Conservation (phyloP, 2,113 vertebrate genomes). For the Ageneiosus marmoratus region DNA sequence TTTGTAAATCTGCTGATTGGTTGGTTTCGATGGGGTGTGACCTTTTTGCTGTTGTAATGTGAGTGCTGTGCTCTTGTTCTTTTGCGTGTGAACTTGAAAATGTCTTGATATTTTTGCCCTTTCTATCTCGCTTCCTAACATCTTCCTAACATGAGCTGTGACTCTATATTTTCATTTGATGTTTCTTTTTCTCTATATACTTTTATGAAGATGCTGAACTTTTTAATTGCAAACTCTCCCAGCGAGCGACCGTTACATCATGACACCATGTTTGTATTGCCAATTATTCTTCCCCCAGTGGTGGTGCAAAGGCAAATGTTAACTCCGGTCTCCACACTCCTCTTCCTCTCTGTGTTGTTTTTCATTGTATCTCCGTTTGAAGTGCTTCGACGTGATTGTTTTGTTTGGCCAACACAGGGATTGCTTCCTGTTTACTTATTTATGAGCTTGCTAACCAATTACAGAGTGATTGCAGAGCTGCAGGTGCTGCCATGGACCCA, state of each 20-base stretch:
- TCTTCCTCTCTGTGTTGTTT: conserved; percentile 52
- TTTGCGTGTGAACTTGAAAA: conserved; percentile 60
- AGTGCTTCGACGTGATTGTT: conserved; percentile 68
- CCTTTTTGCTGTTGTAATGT: conserved; percentile 75
- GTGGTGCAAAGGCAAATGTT: conserved; percentile 68
- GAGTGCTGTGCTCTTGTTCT: conserved; percentile 66
- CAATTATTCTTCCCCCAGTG: conserved; percentile 61
- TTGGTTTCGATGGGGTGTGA: conserved; percentile 74
- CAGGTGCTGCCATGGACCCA: conserved; percentile 53
- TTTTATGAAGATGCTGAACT: conserved; percentile 27
- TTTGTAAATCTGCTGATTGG: conserved; percentile 72
- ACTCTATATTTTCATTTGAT: conserved; percentile 2
- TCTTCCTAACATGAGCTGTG: conserved; percentile 10
- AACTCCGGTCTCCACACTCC: conserved; percentile 59
- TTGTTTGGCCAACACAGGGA: conserved; percentile 73
- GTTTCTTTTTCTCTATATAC: conserved; percentile 17
- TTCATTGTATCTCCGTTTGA: conserved; percentile 56
- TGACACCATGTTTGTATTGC: conserved; percentile 65
- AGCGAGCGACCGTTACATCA: conserved; percentile 50
- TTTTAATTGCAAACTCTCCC: conserved; percentile 49
- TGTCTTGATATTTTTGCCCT: conserved; percentile 69
- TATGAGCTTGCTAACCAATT: conserved; percentile 72
- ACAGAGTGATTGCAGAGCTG: conserved; percentile 65
- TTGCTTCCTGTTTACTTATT: conserved; percentile 73
- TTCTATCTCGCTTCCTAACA: conserved; percentile 51